Conservation (phyloP, 92 coral and sea anemone species). For the Isaurus tuberculatus region DNA sequence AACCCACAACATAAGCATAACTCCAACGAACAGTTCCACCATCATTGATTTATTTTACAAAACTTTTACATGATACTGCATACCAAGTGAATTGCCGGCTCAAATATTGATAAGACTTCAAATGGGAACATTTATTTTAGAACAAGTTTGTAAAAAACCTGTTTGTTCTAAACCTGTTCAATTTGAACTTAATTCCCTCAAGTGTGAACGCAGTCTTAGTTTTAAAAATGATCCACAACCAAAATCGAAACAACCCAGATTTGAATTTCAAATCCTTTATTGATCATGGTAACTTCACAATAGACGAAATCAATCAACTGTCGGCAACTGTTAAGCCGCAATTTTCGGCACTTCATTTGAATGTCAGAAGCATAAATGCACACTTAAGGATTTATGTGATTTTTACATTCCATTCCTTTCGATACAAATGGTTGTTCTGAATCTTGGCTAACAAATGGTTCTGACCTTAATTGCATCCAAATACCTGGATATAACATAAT, state of each 20-base stretch:
- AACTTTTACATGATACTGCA: too few species aligned
- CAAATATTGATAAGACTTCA: too few species aligned
- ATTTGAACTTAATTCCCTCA: too few species aligned
- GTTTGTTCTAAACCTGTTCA: too few species aligned
- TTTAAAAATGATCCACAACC: neutral
- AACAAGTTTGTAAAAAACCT: too few species aligned
- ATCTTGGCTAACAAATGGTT: too few species aligned
- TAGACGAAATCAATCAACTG: conserved; percentile 10
- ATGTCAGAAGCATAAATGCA: neutral
- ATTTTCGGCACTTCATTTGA: conserved; percentile 1
- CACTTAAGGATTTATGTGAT: conserved; percentile 11
- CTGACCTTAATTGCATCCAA: conserved; percentile 20
- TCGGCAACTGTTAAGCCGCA: neutral
- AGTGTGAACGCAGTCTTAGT: neutral
- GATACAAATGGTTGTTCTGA: neutral
- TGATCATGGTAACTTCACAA: conserved; percentile 25
- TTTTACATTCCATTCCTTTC: conserved; percentile 27
- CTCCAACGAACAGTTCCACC: too few species aligned
- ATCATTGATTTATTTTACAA: too few species aligned
- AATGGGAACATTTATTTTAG: too few species aligned
- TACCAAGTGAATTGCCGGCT: too few species aligned
- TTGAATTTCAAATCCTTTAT: neutral
- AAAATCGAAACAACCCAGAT: neutral
- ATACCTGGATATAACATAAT: conserved; percentile 36
- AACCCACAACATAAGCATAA: too few species aligned